Evolutionary conservation across 2,113 vertebrate species (phyloP).

Genomic region (Odontophorus gujanensis): DNA sequence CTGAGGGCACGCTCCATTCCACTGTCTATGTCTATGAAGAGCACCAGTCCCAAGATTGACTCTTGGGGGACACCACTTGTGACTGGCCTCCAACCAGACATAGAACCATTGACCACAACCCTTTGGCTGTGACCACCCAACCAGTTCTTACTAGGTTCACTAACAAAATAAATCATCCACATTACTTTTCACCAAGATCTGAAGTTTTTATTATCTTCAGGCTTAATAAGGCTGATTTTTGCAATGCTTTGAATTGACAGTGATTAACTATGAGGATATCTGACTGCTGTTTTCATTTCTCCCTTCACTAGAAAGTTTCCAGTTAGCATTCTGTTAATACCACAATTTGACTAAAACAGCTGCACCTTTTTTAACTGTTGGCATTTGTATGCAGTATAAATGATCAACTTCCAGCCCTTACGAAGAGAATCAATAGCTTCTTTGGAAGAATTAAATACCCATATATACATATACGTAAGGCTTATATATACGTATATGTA

Average conservation of each 20-base stretch:
- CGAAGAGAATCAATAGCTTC: neutral
- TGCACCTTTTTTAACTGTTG: neutral
- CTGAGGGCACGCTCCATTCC: too few species aligned
- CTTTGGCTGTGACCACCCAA: too few species aligned
- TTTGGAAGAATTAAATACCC: neutral
- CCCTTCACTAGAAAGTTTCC: neutral
- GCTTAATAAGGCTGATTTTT: neutral
- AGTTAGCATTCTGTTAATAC: neutral
- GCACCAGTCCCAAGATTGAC: too few species aligned
- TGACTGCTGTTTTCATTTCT: neutral
- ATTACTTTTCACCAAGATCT: slow-evolving; percentile 12
- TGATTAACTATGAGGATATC: neutral
- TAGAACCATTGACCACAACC: too few species aligned
- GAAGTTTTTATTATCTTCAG: slow-evolving; percentile 17
- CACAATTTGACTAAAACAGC: slow-evolving; percentile 21
- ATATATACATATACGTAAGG: neutral
- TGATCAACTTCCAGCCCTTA: neutral
- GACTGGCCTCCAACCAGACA: too few species aligned
- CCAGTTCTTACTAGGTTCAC: neutral
- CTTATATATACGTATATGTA: too few species aligned
- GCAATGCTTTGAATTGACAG: neutral
- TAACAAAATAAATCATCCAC: neutral
- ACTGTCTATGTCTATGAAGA: too few species aligned
- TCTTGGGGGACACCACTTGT: too few species aligned
- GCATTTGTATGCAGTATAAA: slow-evolving; percentile 6